Evolutionary conservation across 2,797 vertebrate genomes (phyloP), one percentile per base, ranked within the genome.

Genomic region (Botia almorhae): DNA sequence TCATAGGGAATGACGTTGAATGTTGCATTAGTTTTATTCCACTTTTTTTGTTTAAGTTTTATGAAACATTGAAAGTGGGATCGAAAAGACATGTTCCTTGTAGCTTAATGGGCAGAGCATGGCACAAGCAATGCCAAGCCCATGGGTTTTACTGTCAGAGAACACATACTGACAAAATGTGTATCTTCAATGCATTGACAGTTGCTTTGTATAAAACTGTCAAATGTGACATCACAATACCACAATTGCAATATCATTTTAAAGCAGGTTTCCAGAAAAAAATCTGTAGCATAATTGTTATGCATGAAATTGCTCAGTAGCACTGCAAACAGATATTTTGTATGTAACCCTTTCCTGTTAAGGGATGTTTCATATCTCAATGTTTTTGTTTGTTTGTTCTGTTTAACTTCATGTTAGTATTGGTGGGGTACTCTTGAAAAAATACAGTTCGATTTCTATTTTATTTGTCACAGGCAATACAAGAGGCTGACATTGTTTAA

Each of bases 391-490:
- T 36, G 6, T 71, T 55, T 64, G 2, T 14, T 21, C 60, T 51
- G 64, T 56, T 84, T 70, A 58, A 77, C 43, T 81, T 80, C 65
- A 63, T 75, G 75, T 71, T 56, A 36, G 55, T 33, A 61, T 65
- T 76, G 53, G 29, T 79, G 75, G 63, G 70, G 75, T 73, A 64
- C 39, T 72, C 68, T 43, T 50, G 60, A 72, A 87, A 86, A 87
- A 85, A 85, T 85, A 83, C 70, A 77, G 82, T 89, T 88, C 87
- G 90, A 91, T 93, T 89, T 89, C 81, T 89, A 51, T 87, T 91
- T 88, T 92, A 93, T 94, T 93, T 93, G 91, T 94, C 92, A 92
- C 83, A 63, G 89, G 85, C 87, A 92, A 91, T 92, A 89, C 88
- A 88, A 81, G 86, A 86, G 88, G 87, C 21, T 89, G 90, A 89